Evolutionary conservation across 2,888 invertebrate genomes (phyloP).

Genomic region (Megamerina dolium): DNA sequence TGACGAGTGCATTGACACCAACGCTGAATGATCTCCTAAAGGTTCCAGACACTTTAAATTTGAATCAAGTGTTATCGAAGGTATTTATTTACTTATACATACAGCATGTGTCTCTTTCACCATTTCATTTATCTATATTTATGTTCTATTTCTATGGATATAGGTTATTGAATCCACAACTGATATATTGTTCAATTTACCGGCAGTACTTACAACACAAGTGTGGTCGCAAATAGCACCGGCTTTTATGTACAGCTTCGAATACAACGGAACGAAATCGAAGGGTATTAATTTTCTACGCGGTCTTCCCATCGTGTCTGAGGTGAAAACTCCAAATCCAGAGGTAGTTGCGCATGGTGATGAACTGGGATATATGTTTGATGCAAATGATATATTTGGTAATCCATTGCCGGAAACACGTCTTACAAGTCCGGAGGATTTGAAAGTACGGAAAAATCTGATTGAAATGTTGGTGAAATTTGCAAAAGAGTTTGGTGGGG

Average conservation of each 20-base stretch:
- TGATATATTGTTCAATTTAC: slow-evolving; percentile 71
- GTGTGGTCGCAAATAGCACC: slow-evolving; percentile 63
- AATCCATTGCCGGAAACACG: slow-evolving; percentile 50
- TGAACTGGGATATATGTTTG: slow-evolving; percentile 66
- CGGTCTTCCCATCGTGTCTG: slow-evolving; percentile 57
- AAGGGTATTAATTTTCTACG: slow-evolving; percentile 61
- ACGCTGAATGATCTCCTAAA: slow-evolving; percentile 38
- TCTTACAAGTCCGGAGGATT: slow-evolving; percentile 53
- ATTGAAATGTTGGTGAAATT: slow-evolving; percentile 64
- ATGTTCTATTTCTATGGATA: neutral
- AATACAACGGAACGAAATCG: slow-evolving; percentile 60
- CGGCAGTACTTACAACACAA: slow-evolving; percentile 64
- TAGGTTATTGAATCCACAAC: slow-evolving; percentile 51
- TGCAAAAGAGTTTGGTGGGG: slow-evolving; percentile 43
- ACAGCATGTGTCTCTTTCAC: neutral
- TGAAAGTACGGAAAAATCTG: slow-evolving; percentile 60
- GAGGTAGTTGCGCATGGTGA: slow-evolving; percentile 60
- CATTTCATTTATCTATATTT: neutral
- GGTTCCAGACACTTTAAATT: slow-evolving; percentile 35
- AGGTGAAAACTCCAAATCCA: slow-evolving; percentile 41
- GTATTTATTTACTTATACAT: slow-evolving; percentile 17
- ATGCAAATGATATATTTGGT: slow-evolving; percentile 58
- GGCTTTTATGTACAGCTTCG: slow-evolving; percentile 69
- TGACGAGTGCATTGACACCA: slow-evolving; percentile 29
- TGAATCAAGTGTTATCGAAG: slow-evolving; percentile 40